Evolutionary conservation across 1,140 invertebrate genomes (phyloP), one percentile per base, ranked within the genome.

Genomic region (Drosophila insularis): DNA sequence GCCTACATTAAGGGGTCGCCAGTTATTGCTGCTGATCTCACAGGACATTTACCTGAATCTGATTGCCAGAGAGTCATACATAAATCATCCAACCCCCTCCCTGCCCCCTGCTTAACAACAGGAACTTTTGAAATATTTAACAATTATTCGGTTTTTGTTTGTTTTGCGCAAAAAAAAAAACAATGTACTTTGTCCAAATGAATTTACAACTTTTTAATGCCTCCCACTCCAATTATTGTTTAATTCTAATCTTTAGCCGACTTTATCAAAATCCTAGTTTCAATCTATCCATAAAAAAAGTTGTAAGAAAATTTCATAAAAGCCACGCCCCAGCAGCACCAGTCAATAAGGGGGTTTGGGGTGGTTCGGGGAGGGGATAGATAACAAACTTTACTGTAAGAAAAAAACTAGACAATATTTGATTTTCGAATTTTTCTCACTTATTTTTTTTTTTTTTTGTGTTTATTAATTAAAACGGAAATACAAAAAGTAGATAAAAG

Each of bases 31-130:
- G 74, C 82, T 79, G 82, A 87, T 87, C 79, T 73, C 82, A 76
- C 82, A 82, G 82, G 82, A 86, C 80, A 87, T 79, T 86, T 86
- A 86, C 84, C 82, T 87, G 84, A 82, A 50, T 50, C 17, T 19
- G 43, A 50, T 50, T 50, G 17, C 43, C 27, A 27, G 27, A 5
- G 43, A 50, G 8, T 50, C 43, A 50, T 19, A 50, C 43, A 50
- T 50, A 50, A 50, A 50, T 50, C 43, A 50, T 50, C 17, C 43
- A 50, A 50, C 43, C 43, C 43, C 43, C 43, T 35, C 35, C 6
- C 35, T 50, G 17, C 43, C 43, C 43, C 17, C n/a, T 43, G 40
- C 68, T 56, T 21, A 50, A 37, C 31, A 65, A 65, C 72, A 75
- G 75, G 7, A 76, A 75, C 53, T 75, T 63, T 53, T 40, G 62